Base-by-base conservation (phyloP, 2,113 vertebrate genomes). In the Bambusicola thoracicus region DNA sequence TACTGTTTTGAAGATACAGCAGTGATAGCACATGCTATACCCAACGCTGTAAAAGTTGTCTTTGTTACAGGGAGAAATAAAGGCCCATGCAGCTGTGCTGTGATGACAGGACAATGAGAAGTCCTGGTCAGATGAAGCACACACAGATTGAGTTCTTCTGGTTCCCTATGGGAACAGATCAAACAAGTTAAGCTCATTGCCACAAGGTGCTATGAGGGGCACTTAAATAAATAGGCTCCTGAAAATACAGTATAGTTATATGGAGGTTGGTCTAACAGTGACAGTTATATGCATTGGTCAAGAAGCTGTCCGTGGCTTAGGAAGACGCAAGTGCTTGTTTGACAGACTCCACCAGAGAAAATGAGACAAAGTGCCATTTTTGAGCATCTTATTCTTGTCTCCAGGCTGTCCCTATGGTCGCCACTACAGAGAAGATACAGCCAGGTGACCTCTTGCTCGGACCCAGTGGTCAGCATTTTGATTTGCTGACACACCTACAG, bases 401-500 rank as follows among this genome's bases (percentile, higher is more conserved):
- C 63, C 41, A 40, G 43, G 34, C 41, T 82, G 29, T 36, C 6
- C 2, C 20, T 27, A 17, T 40, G 53, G 55, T 21, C 32, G 49
- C 13, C 30, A 3, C n/a, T 19, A 25, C 30, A 55, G 25, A 73
- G 65, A 58, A 40, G 13, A n/a, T 19, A 24, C 14, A 55, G 56
- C 7, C 5, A 65, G 38, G 13, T 12, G 16, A 15, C 27, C 43
- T 38, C 63, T 58, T 25, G 61, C 18, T 36, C 27, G 27, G 13
- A 44, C 4, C 30, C 21, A 29, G n/a, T 9, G 41, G 2, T 59
- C 8, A 27, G 34, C 59, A 19, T 53, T 81, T 55, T 34, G 41
- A 56, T 20, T 67, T 62, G 55, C 85, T n/a, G 63, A 55, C 0
- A 0, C 22, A 49, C 2, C 14, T 13, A 17, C 0, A 0, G 1